phyloP scores from a whole-genome alignment of 2,888 invertebrate genomes.

The Rhyacophila evoluta region DNA sequence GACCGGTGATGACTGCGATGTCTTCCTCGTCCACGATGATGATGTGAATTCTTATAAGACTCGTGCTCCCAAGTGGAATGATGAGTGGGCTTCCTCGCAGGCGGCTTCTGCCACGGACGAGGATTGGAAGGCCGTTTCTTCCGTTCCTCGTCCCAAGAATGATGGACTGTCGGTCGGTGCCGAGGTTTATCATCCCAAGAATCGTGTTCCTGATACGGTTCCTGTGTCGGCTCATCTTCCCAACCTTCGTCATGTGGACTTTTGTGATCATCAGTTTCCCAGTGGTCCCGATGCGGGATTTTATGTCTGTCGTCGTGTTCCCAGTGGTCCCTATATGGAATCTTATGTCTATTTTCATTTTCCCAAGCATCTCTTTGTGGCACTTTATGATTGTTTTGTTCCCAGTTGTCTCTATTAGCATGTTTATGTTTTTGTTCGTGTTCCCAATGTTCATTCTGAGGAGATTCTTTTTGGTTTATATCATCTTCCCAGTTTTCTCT shows the following conservation, averaged over 20 bases:
- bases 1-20: background rate
- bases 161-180: background rate
- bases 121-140: background rate
- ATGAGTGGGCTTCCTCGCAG: background rate
- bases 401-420: background rate
- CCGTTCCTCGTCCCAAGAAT: background rate
- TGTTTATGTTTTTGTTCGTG: background rate
- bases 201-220: background rate
- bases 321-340: background rate
- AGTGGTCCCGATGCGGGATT: background rate
- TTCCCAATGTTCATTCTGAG: background rate
- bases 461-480: background rate
- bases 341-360: background rate
- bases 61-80: background rate
- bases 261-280: slow-evolving; percentile 1
- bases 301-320: background rate
- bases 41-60: background rate
- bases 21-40: background rate
- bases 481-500: background rate
- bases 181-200: background rate
- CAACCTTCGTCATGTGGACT: background rate
- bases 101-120: background rate
- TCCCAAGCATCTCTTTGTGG: slow-evolving; percentile 2
- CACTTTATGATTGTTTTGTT: background rate
- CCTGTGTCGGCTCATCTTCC: background rate